phyloP scores from a whole-genome alignment of 2,888 invertebrate genomes.

The Ptilodon capucinus region DNA sequence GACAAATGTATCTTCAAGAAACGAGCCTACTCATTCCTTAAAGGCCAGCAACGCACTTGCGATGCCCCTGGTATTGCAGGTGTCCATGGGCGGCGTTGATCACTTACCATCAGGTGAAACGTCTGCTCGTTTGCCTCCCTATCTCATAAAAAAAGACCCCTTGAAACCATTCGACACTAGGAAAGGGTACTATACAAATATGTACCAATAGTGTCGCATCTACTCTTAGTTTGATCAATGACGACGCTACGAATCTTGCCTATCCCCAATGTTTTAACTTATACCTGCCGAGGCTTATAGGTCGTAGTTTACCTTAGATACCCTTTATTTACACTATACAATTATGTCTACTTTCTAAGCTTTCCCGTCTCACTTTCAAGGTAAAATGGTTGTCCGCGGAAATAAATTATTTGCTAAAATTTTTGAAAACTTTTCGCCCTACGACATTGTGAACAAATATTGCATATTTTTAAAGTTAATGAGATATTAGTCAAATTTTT shows the following conservation, averaged over 20 bases:
- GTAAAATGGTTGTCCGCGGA: conserved; percentile 59
- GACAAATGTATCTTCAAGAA: no score
- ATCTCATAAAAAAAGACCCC: no score
- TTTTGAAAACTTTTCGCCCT: conserved; percentile 33
- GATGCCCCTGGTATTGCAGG: no score
- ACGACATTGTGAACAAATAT: background rate
- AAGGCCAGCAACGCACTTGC: no score
- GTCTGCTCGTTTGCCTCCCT: no score
- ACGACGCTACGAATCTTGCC: conserved; percentile 23
- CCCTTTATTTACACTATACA: conserved; percentile 27
- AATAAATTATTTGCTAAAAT: conserved; percentile 45
- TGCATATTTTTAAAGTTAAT: background rate
- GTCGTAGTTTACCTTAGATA: conserved; percentile 24
- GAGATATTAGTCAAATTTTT: conserved; percentile 24
- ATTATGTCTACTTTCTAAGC: conserved; percentile 30
- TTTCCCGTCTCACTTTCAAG: conserved; percentile 69
- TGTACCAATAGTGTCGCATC: background rate
- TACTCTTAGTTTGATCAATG: conserved; percentile 1
- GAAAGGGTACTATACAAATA: no score
- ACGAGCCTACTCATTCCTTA: no score
- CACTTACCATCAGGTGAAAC: no score
- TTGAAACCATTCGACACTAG: no score
- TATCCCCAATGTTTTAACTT: conserved; percentile 30
- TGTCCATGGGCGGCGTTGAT: no score
- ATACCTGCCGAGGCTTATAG: conserved; percentile 34